These are phyloP conservation scores for Glaucomys volans DNA, from an alignment of 2,113 vertebrate species.

Conservation along the genomic window DNA sequence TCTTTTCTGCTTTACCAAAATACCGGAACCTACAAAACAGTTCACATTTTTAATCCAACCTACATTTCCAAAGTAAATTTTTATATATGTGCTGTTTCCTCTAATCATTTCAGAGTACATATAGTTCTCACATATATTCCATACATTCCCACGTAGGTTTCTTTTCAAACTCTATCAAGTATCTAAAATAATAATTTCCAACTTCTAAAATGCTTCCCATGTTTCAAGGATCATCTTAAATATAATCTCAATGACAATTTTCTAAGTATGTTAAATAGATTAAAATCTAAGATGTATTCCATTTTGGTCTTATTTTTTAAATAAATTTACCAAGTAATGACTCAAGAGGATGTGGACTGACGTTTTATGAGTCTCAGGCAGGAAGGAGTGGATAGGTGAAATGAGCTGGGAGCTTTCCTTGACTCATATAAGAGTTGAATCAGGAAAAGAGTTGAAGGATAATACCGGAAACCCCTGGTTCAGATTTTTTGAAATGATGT, in stretches of 20 bases:
- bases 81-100: background rate
- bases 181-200: slow-evolving; percentile 23
- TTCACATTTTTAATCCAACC: background rate
- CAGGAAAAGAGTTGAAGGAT: background rate
- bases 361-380: background rate
- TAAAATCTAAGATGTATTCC: background rate
- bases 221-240: background rate
- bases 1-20: background rate
- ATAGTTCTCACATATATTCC: background rate
- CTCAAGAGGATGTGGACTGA: background rate
- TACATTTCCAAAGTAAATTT: background rate
- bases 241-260: background rate
- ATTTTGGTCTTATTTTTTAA: background rate
- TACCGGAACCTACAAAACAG: background rate
- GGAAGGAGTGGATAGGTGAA: background rate
- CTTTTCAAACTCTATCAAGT: background rate
- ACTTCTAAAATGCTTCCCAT: background rate
- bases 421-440: background rate
- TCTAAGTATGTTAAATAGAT: background rate
- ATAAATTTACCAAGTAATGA: background rate
- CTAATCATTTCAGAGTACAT: background rate
- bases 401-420: slow-evolving; percentile 20
- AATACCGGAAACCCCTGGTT: background rate
- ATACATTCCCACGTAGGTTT: background rate
- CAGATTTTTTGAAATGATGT: slow-evolving; percentile 48